Evolutionary conservation across 2,113 vertebrate genomes (phyloP).

Genomic region (Protobothrops flavoviridis): DNA sequence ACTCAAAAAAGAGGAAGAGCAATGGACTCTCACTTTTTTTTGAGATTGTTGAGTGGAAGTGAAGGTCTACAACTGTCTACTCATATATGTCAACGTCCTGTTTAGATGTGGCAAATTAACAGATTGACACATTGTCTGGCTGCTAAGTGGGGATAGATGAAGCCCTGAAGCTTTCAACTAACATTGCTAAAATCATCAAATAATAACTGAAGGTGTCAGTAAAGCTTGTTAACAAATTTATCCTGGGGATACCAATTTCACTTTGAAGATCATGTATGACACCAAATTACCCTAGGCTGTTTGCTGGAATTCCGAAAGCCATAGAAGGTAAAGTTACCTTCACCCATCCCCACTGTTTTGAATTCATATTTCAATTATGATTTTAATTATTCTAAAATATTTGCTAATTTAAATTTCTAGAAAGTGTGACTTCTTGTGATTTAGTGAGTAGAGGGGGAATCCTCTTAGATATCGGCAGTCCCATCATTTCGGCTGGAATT

Average conservation of each 20-base stretch:
- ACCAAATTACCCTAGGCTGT: slow-evolving; percentile 23
- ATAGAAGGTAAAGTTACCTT: neutral
- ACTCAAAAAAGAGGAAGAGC: neutral
- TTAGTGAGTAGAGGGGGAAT: neutral
- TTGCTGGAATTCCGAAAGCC: neutral
- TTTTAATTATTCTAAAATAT: neutral
- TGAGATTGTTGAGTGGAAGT: neutral
- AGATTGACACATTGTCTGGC: slow-evolving; percentile 3
- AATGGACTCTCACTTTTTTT: neutral
- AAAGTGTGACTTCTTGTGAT: neutral
- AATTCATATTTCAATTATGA: neutral
- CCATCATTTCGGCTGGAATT: neutral
- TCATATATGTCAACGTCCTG: neutral
- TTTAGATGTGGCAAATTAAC: neutral
- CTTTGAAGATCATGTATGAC: slow-evolving; percentile 38
- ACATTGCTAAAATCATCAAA: slow-evolving; percentile 17
- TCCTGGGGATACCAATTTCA: slow-evolving; percentile 40
- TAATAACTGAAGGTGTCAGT: slow-evolving; percentile 34
- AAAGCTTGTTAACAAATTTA: slow-evolving; percentile 40
- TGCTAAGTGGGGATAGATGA: neutral
- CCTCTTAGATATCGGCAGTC: neutral
- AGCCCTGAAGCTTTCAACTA: neutral
- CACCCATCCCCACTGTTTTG: neutral
- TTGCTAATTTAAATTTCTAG: neutral
- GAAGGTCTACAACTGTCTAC: neutral